phyloP scores from a whole-genome alignment of 2,888 invertebrate genomes.

The Synergus laeviventris region DNA sequence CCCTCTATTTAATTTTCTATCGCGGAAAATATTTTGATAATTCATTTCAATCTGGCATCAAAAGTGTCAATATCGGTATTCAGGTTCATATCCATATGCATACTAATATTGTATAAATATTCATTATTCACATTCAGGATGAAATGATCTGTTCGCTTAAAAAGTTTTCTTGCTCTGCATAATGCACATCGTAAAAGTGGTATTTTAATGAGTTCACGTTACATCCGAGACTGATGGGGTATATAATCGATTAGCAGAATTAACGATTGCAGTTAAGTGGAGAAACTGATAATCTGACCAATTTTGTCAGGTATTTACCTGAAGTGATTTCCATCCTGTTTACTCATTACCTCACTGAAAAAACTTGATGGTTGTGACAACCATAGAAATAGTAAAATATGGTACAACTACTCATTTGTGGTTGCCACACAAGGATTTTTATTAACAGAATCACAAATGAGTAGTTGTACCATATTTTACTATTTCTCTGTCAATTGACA shows the following conservation, averaged over 20 bases:
- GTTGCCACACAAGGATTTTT: too few species aligned
- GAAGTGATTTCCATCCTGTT: constrained; percentile 15
- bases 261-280: constrained; percentile 23
- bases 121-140: neutral
- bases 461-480: too few species aligned
- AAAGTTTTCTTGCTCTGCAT: constrained; percentile 29
- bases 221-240: constrained; percentile 32
- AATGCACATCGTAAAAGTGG: constrained; percentile 30
- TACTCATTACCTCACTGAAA: constrained; percentile 5
- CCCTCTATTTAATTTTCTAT: neutral
- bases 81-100: neutral
- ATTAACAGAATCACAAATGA: too few species aligned
- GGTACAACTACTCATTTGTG: too few species aligned
- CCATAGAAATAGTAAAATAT: too few species aligned
- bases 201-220: constrained; percentile 25
- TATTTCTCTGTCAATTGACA: too few species aligned
- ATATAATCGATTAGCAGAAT: constrained; percentile 33
- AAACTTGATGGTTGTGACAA: too few species aligned
- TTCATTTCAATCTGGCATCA: neutral
- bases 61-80: neutral
- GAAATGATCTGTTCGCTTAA: constrained; percentile 9
- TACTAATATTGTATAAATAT: constrained; percentile 11
- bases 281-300: constrained; percentile 33
- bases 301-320: constrained; percentile 26
- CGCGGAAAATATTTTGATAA: neutral